These are phyloP conservation scores for Entelurus aequoreus DNA, from an alignment of 2,113 vertebrate genomes.

Conservation along the genomic window DNA sequence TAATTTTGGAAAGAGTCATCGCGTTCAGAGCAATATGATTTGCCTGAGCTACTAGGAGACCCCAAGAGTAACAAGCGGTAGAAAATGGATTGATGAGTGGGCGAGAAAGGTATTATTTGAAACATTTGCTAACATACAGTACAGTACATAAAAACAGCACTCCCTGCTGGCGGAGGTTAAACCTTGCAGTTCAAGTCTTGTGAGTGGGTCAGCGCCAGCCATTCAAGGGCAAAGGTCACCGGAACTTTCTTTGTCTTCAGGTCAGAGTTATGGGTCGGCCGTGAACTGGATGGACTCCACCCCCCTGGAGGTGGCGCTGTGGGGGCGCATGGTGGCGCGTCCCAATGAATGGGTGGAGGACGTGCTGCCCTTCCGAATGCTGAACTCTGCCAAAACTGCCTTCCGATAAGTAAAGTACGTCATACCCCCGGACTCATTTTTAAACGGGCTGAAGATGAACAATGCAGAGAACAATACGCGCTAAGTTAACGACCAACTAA, in stretches of 20 bases:
- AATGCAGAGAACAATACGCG: neutral
- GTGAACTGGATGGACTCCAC: conserved; percentile 98
- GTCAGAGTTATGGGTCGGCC: conserved; percentile 82
- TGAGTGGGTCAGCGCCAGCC: too few relatives aligned
- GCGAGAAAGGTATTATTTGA: too few relatives aligned
- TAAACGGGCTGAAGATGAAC: neutral
- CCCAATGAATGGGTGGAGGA: conserved; percentile 87
- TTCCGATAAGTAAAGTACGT: conserved; percentile 65
- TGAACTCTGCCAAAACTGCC: conserved; percentile 77
- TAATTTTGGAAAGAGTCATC: too few relatives aligned
- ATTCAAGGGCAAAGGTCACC: neutral
- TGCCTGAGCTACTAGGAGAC: too few relatives aligned
- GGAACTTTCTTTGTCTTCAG: conserved; percentile 53
- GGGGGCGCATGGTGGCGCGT: conserved; percentile 84
- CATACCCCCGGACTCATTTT: neutral
- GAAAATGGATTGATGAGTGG: too few relatives aligned
- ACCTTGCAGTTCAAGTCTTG: too few relatives aligned
- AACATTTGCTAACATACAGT: too few relatives aligned
- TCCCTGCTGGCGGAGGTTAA: too few relatives aligned
- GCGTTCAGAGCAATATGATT: too few relatives aligned
- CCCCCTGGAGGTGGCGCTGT: conserved; percentile 78
- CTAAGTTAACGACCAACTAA: too few relatives aligned
- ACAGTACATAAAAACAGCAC: too few relatives aligned
- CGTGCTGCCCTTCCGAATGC: conserved; percentile 79
- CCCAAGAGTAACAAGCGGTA: too few relatives aligned